Evolutionary conservation across 1,140 invertebrate genomes (phyloP).

Genomic region (Papilio aristodemus): DNA sequence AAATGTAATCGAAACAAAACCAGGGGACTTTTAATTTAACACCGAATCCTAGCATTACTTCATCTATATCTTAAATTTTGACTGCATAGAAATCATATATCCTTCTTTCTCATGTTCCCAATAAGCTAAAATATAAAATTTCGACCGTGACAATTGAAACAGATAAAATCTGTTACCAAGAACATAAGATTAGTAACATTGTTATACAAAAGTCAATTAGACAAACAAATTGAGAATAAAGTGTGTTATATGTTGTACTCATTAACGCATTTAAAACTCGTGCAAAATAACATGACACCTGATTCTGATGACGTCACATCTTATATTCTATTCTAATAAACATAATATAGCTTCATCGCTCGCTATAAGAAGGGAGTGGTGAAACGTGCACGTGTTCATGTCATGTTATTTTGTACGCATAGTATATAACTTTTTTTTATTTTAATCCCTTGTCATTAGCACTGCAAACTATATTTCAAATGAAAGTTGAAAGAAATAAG

Average conservation of each 20-base stretch:
- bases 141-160: not conserved
- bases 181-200: not conserved
- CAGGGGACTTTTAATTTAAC: not conserved
- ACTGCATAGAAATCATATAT: not conserved
- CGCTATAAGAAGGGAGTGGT: no score
- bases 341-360: no score
- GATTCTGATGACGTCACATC: no score
- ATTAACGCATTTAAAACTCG: no score
- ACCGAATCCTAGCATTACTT: not conserved
- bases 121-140: not conserved
- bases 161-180: not conserved
- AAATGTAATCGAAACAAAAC: not conserved
- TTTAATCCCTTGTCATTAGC: slow-evolving; percentile 26
- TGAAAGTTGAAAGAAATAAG: slow-evolving; percentile 3
- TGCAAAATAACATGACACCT: no score
- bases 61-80: not conserved
- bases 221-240: no score
- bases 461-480: slow-evolving; percentile 26
- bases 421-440: slow-evolving; percentile 1
- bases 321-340: no score
- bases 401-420: not conserved
- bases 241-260: no score
- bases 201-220: not conserved
- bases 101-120: not conserved
- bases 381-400: no score